A percentile compares a stretch with the other conserved stretches of the same genome.
These are phyloP conservation scores for Adelosebastes latens DNA, from an alignment of 2,797 vertebrate genomes.

Conservation along the genomic window DNA sequence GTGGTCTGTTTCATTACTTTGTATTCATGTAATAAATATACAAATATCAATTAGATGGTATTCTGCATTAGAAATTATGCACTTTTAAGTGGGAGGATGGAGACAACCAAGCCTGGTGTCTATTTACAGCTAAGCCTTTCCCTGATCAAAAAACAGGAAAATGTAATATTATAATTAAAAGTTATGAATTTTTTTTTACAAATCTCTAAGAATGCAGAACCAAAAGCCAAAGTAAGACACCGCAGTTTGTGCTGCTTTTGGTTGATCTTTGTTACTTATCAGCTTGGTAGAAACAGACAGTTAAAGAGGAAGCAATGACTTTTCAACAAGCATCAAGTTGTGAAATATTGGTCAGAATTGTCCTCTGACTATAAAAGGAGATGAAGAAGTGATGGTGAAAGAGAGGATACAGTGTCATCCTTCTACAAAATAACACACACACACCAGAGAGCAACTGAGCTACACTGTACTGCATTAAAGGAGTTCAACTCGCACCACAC, in stretches of 20 bases:
- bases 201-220: slow-evolving; percentile 15
- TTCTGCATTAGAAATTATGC: too few relatives aligned
- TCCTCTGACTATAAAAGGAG: not conserved
- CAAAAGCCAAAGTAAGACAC: not conserved
- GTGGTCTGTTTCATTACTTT: too few relatives aligned
- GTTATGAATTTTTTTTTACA: not conserved
- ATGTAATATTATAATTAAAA: not conserved
- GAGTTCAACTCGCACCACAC: slow-evolving; percentile 3
- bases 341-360: not conserved
- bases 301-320: slow-evolving; percentile 19
- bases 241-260: not conserved
- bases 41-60: too few relatives aligned
- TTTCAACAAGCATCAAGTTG: not conserved
- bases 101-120: too few relatives aligned
- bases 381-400: not conserved
- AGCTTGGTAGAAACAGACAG: not conserved
- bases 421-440: not conserved
- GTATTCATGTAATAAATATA: too few relatives aligned
- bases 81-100: too few relatives aligned
- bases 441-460: not conserved
- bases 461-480: not conserved
- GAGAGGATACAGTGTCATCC: not conserved
- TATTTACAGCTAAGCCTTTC: not conserved
- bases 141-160: not conserved
- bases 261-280: not conserved